A percentile compares a stretch with the other conserved stretches of the same genome.
Evolutionary conservation across 1,140 invertebrate species (phyloP).

Genomic region (Procambarus clarkii): DNA sequence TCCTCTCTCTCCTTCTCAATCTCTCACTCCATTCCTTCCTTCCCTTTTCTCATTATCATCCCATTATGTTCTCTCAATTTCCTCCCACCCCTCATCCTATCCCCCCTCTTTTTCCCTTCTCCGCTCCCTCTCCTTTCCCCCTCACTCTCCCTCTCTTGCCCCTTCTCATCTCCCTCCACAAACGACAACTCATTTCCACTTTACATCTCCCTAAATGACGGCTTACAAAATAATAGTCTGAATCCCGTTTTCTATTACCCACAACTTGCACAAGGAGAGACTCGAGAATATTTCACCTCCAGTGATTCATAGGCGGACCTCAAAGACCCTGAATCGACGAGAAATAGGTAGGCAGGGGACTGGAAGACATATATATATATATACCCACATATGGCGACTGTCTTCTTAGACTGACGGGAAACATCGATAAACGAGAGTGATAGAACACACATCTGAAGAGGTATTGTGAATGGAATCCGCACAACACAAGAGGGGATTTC

Average conservation of each 20-base stretch:
- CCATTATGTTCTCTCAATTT: no score
- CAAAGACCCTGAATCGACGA: background rate
- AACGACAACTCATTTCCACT: background rate
- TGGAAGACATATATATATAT: background rate
- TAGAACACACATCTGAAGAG: no score
- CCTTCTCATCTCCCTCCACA: background rate
- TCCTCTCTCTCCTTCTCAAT: no score
- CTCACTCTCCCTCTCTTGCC: background rate
- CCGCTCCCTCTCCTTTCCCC: background rate
- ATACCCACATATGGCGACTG: no score
- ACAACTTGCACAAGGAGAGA: background rate
- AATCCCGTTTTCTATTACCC: background rate
- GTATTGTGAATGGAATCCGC: no score
- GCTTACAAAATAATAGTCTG: background rate
- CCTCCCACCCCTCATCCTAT: background rate
- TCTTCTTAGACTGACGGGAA: no score
- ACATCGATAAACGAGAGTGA: no score
- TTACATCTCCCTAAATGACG: background rate
- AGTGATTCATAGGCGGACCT: background rate
- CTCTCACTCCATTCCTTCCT: background rate
- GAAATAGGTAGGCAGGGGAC: background rate
- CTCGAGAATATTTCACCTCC: background rate
- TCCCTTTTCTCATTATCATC: no score
- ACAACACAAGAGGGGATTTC: no score
- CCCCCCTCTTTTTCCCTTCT: background rate